Evolutionary conservation across 2,888 invertebrate species (phyloP), one percentile per base, ranked within the genome.

Genomic region (Leptarthrus brevirostris): DNA sequence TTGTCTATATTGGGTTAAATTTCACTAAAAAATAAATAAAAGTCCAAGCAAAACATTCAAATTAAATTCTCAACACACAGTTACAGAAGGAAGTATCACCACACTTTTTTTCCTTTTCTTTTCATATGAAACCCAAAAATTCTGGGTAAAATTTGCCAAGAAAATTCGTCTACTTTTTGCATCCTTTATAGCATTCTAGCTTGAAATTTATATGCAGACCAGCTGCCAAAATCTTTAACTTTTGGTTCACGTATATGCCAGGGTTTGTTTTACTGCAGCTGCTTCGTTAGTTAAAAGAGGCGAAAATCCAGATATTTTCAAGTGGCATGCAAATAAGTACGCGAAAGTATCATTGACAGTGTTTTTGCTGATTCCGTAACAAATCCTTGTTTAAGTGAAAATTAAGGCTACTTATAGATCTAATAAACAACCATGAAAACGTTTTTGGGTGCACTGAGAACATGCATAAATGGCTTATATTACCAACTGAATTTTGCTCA

Each of bases 181-280:
- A 22, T 61, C 61, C 40, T 16, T 47, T 47, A 40, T 22, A 61
- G 61, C 40, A 40, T 40, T 61, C 61, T 1, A 61, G 61, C 14
- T 40, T 5, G 61, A 61, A 61, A 61, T 61, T 61, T 61, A 61
- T 61, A 61, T 61, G 61, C 61, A 40, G 22, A 61, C 61, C 61
- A 61, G 61, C 61, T 61, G 61, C 61, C 61, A 61, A 61, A 61
- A 61, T 22, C 61, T 40, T 61, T 61, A 61, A 40, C 61, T 61
- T 61, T 40, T 61, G 61, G 61, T 61, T 44, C 61, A 40, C 61
- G 61, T 61, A 61, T 40, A 44, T 40, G 40, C 12, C 20, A 5
- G n/a, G 14, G 61, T 40, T 40, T 36, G 20, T 1, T 36, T 40
- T 61, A 20, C 61, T 61, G 20, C 61, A 16, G 40, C 24, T 20